Percentiles rank a stretch among this genome's conserved stretches.
phyloP scores from a whole-genome alignment of 2,888 invertebrate species.

The Calameuta pallipes region DNA sequence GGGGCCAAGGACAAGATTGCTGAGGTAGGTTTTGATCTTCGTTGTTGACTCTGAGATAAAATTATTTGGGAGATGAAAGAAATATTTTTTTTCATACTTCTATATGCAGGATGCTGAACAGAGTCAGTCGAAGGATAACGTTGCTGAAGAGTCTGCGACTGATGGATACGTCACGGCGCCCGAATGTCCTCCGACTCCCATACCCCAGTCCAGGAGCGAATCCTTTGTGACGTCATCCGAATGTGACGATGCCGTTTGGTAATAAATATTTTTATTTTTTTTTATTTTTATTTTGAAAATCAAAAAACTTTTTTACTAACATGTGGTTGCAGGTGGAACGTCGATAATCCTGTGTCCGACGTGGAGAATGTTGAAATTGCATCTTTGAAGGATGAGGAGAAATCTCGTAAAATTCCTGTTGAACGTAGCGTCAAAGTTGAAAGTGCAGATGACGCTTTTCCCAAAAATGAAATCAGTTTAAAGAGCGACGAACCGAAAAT shows the following conservation, averaged over 20 bases:
- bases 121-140: constrained; percentile 24
- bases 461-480: background rate
- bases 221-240: constrained; percentile 78
- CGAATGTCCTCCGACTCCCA: constrained; percentile 74
- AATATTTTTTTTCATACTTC: background rate
- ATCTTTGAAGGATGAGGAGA: background rate
- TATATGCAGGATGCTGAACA: background rate
- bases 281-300: background rate
- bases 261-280: too few species aligned
- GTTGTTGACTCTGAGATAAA: background rate
- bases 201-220: constrained; percentile 71
- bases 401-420: background rate
- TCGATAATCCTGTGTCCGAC: constrained; percentile 17
- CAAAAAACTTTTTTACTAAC: background rate
- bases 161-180: constrained; percentile 78
- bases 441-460: background rate
- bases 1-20: background rate
- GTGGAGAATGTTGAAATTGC: constrained; percentile 21
- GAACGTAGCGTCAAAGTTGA: background rate
- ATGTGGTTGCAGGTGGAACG: constrained; percentile 16
- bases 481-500: constrained; percentile 16
- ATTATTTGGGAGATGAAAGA: background rate
- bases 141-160: constrained; percentile 68
- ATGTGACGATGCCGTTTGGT: constrained; percentile 67
- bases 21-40: background rate